phyloP scores from a whole-genome alignment of 2,888 invertebrate genomes.

The Orchesella flavescens region DNA sequence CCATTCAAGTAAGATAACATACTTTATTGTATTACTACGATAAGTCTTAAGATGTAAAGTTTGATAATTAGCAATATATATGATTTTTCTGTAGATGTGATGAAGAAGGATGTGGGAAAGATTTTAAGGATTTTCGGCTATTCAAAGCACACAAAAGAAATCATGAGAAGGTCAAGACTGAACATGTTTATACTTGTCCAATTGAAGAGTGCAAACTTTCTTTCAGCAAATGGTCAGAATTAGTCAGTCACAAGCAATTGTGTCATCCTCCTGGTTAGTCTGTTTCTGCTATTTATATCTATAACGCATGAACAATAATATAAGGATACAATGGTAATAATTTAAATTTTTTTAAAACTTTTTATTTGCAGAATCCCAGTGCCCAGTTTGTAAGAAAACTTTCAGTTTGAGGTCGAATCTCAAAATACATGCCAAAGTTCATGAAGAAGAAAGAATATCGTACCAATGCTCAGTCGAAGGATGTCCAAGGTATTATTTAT shows the following conservation, averaged over 20 bases:
- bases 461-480: slow-evolving; percentile 61
- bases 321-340: too few relatives aligned
- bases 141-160: slow-evolving; percentile 55
- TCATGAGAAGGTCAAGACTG: slow-evolving; percentile 23
- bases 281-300: not conserved
- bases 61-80: slow-evolving; percentile 2
- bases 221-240: slow-evolving; percentile 59
- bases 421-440: slow-evolving; percentile 49
- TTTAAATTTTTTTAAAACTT: too few relatives aligned
- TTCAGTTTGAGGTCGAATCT: slow-evolving; percentile 34
- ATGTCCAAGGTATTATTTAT: slow-evolving; percentile 46
- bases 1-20: slow-evolving; percentile 59
- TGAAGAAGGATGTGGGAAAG: slow-evolving; percentile 38
- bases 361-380: slow-evolving; percentile 24
- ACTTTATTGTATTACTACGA: too few relatives aligned
- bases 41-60: not conserved
- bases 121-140: slow-evolving; percentile 46
- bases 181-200: slow-evolving; percentile 38
- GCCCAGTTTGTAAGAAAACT: slow-evolving; percentile 44
- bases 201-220: slow-evolving; percentile 46
- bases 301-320: too few relatives aligned
- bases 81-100: slow-evolving; percentile 56
- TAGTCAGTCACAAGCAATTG: slow-evolving; percentile 51
- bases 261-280: slow-evolving; percentile 49
- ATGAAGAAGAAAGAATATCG: slow-evolving; percentile 49